These are phyloP conservation scores for Patella ulyssiponensis DNA, from an alignment of 2,888 invertebrate genomes.

Conservation along the genomic window DNA sequence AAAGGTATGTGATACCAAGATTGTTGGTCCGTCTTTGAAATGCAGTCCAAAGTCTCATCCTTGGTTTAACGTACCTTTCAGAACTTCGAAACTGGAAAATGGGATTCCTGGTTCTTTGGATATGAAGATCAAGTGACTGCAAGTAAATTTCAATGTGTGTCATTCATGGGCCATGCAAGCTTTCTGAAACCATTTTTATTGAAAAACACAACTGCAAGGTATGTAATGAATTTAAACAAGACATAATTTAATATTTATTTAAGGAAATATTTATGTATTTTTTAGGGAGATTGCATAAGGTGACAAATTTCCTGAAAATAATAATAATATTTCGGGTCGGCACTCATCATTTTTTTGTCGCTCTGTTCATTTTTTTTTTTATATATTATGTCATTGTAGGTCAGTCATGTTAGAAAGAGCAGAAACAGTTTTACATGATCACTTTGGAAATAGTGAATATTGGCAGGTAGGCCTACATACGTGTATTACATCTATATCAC, in stretches of 20 bases:
- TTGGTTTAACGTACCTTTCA: constrained; percentile 30
- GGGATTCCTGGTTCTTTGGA: constrained; percentile 80
- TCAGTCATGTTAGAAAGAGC: constrained; percentile 67
- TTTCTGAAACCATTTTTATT: constrained; percentile 75
- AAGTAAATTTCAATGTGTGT: constrained; percentile 81
- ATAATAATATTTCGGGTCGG: neutral
- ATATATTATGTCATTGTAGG: constrained; percentile 35
- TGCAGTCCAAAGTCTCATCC: neutral
- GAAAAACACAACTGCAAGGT: constrained; percentile 68
- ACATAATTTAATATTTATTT: too few relatives aligned
- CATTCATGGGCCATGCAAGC: constrained; percentile 81
- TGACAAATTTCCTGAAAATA: neutral
- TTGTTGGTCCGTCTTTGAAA: too few relatives aligned
- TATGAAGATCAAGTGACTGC: constrained; percentile 79
- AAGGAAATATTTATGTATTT: too few relatives aligned
- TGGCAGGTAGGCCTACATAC: constrained; percentile 77
- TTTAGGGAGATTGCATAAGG: too few relatives aligned
- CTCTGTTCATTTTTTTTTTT: neutral
- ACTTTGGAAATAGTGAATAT: constrained; percentile 86
- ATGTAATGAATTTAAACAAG: neutral
- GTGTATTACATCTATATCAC: neutral
- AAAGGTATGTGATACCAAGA: too few relatives aligned
- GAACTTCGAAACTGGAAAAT: constrained; percentile 58
- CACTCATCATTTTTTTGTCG: neutral
- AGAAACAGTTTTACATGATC: constrained; percentile 73